Evolutionary conservation across 2,797 vertebrate genomes (phyloP).

Genomic region (Cichlasoma orientale): DNA sequence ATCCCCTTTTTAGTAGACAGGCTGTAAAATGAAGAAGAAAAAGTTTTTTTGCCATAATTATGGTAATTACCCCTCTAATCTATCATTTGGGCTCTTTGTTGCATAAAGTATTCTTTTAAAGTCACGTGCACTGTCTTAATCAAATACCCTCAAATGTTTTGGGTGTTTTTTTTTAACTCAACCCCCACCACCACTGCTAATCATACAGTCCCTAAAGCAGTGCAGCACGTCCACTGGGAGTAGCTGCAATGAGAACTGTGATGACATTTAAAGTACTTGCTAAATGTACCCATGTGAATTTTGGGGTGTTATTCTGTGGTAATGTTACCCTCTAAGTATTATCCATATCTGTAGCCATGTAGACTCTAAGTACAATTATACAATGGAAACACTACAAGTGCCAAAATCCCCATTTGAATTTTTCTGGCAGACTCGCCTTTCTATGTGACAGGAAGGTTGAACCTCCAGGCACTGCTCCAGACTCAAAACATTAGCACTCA

Average conservation of each 20-base stretch:
- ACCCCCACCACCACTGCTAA: not conserved
- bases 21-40: not conserved
- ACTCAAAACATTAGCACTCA: constrained; percentile 57
- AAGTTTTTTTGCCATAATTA: not conserved
- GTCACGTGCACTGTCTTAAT: not conserved
- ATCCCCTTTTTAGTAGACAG: not conserved
- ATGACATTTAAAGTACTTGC: constrained; percentile 64
- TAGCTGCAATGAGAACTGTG: constrained; percentile 50
- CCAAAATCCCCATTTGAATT: constrained; percentile 54
- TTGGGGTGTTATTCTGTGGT: constrained; percentile 67
- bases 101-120: not conserved
- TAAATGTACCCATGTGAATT: constrained; percentile 68
- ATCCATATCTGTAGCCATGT: constrained; percentile 40
- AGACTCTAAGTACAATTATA: constrained; percentile 49
- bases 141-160: not conserved
- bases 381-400: constrained; percentile 57
- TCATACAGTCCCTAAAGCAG: constrained; percentile 5
- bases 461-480: constrained; percentile 40
- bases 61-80: not conserved
- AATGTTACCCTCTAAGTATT: constrained; percentile 61
- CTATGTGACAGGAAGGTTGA: constrained; percentile 22
- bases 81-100: not conserved
- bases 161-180: not conserved
- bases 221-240: constrained; percentile 44
- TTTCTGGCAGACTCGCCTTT: constrained; percentile 30